A percentile compares a stretch with the other conserved stretches of the same genome.
phyloP scores from a whole-genome alignment of 2,888 invertebrate species.

The Eilema sororculum region DNA sequence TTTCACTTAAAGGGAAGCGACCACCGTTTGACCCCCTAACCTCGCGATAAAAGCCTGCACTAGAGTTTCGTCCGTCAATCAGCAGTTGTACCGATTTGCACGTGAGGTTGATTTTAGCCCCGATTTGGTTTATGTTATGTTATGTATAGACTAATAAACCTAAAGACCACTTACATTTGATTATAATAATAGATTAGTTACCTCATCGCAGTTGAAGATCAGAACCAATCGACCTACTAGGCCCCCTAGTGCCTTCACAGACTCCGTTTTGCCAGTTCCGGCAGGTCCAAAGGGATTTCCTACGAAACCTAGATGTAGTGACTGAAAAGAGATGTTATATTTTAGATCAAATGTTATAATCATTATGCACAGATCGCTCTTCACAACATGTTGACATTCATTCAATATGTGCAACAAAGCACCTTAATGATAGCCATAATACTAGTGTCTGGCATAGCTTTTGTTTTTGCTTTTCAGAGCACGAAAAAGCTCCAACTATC shows the following conservation, averaged over 20 bases:
- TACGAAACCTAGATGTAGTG: slow-evolving; percentile 97
- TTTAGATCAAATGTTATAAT: background rate
- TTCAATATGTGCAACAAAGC: too few species aligned
- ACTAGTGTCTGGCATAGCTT: background rate
- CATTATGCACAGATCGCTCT: background rate
- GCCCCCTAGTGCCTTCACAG: slow-evolving; percentile 97
- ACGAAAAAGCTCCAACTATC: too few species aligned
- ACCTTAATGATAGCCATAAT: too few species aligned
- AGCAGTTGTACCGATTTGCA: background rate
- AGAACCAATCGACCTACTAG: slow-evolving; percentile 97
- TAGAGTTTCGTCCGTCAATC: background rate
- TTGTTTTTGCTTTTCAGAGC: background rate
- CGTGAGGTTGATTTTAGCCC: background rate
- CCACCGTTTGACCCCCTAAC: background rate
- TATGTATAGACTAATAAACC: too few species aligned
- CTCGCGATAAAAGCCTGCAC: background rate
- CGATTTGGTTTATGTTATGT: too few species aligned
- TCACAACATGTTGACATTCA: background rate
- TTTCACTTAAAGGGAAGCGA: background rate
- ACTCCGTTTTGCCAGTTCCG: slow-evolving; percentile 99
- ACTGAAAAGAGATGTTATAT: slow-evolving; percentile 83
- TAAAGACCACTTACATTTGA: background rate
- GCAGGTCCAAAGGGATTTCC: slow-evolving; percentile 99
- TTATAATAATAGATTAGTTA: slow-evolving; percentile 52
- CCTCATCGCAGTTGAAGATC: slow-evolving; percentile 99